A percentile compares a stretch with the other conserved stretches of the same genome.
Conservation (phyloP, 2,113 vertebrate species). For the Takifugu bimaculatus region DNA sequence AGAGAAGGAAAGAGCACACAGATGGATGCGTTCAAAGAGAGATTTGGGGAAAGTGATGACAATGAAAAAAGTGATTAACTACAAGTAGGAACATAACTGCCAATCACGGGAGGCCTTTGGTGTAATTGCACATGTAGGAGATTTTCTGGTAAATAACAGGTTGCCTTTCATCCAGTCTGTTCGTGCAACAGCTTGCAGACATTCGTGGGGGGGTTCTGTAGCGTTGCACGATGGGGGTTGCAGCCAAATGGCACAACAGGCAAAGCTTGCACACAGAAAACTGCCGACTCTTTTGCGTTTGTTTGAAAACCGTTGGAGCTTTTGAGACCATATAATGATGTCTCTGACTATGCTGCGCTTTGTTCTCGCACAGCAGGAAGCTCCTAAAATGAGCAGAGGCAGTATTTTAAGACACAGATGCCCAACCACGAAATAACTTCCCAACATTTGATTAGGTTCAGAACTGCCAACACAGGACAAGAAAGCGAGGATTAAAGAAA, state of each 20-base stretch:
- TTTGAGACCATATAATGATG: constrained; percentile 66
- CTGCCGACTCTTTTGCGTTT: constrained; percentile 57
- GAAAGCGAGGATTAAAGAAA: constrained; percentile 1
- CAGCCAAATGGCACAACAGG: constrained; percentile 65
- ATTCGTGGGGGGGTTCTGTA: constrained; percentile 50
- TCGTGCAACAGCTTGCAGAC: constrained; percentile 68
- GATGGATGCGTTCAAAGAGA: constrained; percentile 43
- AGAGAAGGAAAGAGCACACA: constrained; percentile 1
- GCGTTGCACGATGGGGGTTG: constrained; percentile 42
- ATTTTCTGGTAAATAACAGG: constrained; percentile 61
- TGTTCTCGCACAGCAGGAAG: constrained; percentile 56
- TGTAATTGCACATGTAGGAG: constrained; percentile 50
- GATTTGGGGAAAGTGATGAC: constrained; percentile 15
- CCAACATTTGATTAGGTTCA: constrained; percentile 60
- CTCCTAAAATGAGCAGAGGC: constrained; percentile 53
- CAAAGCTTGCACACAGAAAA: constrained; percentile 36
- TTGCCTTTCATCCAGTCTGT: constrained; percentile 65
- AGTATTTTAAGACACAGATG: constrained; percentile 38
- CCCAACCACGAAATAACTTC: constrained; percentile 39
- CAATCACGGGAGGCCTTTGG: constrained; percentile 48
- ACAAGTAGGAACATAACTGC: constrained; percentile 37
- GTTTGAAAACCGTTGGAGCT: constrained; percentile 59
- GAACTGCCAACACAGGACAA: constrained; percentile 25
- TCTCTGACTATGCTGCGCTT: constrained; percentile 52
- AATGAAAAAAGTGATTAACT: constrained; percentile 37